Evolutionary conservation across 2,888 invertebrate genomes (phyloP), one percentile per base, ranked within the genome.

Genomic region (Pseudoips prasinana): DNA sequence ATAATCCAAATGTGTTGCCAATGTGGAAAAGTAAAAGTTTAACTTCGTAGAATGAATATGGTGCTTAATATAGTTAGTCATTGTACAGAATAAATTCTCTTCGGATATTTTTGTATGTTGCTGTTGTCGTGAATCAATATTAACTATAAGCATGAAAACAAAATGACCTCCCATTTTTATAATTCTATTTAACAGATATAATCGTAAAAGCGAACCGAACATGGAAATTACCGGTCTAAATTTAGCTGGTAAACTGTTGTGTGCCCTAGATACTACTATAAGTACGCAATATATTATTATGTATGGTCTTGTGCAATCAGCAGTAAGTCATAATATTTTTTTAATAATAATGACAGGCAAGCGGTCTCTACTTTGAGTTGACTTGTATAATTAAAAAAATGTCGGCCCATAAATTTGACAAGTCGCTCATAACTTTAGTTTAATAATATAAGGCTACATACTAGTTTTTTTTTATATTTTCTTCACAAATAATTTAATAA

Each of bases 61-160:
- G 88, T 88, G 88, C 88, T 88, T 86, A 73, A 67, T 69, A 83
- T 84, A 86, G 84, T 82, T 87, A 87, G 86, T 77, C 73, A 66
- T 74, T 88, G 88, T 88, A 88, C 86, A 87, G 87, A 88, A 87
- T 86, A 82, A 88, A 88, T 87, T 85, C 56, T 74, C 73, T 70
- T 74, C 73, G 68, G 55, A 74, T 83, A 83, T 82, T 84, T 80
- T 84, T 83, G 65, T 80, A 82, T 74, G 63, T 63, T 63, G 62
- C 68, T 73, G 50, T 71, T 69, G 66, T 71, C 64, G 63, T 46
- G 24, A 44, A 52, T 47, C 46, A 39, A 54, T 52, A 38, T 46
- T 59, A 47, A 44, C 47, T 40, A 46, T 40, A 39, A 29, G 38
- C 24, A 46, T 42, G 33, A 47, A 43, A 46, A 45, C 36, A 26